Base-by-base conservation (phyloP, 1,140 invertebrate species). In the Drosophila santomea region DNA sequence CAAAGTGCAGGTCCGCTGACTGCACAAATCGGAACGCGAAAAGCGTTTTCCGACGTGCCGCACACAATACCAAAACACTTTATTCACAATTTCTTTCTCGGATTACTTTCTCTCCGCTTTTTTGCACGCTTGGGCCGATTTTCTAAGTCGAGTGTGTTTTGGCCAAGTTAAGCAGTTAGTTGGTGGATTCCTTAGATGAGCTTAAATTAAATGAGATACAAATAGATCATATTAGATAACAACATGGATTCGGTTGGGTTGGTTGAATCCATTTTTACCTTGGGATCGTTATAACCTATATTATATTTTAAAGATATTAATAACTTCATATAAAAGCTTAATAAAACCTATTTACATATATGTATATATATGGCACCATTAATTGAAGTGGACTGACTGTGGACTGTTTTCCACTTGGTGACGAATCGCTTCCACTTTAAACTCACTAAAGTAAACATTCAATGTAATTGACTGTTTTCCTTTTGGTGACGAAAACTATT, bases 1-100 rank as follows among this genome's bases (percentile, higher is more conserved):
- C n/a, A 51, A 35, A 17, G 48, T 50, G 48, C 20, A 25, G 14
- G 7, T 20, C 32, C 15, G 23, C 17, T 47, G 57, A 64, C 57
- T 52, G 78, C 58, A 62, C 47, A 74, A 76, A 77, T 54, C 59
- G 60, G 66, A 64, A 73, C 14, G 58, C 51, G 73, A 60, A 73
- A 80, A 81, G 36, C 54, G 61, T 52, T 73, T 77, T 61, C 41
- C 56, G 25, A 62, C 50, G 25, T 66, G 47, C 72, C 43, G 10
- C 23, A 8, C 43, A 35, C 10, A 35, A 36, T 35, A 32, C 28
- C 64, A 20, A 15, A 10, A 25, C 47, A 44, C 20, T 41, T n/a
- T 66, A 39, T 54, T 74, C 39, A 54, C 48, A 17, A 23, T 36
- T 38, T 25, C 57, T 61, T 78, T 50, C 38, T 38, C 10, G 20